phyloP scores from a whole-genome alignment of 2,113 vertebrate genomes.

The Gopherus flavomarginatus region DNA sequence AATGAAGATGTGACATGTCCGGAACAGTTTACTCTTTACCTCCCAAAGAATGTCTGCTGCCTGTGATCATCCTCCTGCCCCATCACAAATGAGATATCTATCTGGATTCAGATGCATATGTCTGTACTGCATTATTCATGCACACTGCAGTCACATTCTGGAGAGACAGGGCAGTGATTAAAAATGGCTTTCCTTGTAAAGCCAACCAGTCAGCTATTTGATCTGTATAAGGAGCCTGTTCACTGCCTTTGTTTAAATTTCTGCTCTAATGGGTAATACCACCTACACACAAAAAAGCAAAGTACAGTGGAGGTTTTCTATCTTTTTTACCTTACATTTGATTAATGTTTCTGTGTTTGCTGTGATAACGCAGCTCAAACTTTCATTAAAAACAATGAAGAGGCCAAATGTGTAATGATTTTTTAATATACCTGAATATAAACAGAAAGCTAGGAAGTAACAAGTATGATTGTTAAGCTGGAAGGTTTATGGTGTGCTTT shows the following conservation, averaged over 20 bases:
- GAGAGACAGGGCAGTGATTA: background rate
- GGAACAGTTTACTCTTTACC: background rate
- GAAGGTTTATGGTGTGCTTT: background rate
- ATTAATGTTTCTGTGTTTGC: slow-evolving; percentile 55
- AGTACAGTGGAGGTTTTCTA: background rate
- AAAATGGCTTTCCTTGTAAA: background rate
- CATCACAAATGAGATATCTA: background rate
- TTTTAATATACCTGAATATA: slow-evolving; percentile 37
- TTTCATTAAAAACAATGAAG: slow-evolving; percentile 49
- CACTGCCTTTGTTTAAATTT: background rate
- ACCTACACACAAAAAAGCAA: background rate
- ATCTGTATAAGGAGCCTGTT: background rate
- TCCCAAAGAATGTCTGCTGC: background rate
- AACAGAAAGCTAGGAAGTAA: slow-evolving; percentile 8
- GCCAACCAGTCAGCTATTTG: background rate
- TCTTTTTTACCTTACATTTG: slow-evolving; percentile 41
- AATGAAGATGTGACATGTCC: background rate
- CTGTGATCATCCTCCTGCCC: background rate
- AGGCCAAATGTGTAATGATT: background rate
- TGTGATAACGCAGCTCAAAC: slow-evolving; percentile 59
- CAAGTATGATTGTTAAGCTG: slow-evolving; percentile 26
- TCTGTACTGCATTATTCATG: background rate
- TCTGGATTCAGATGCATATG: background rate
- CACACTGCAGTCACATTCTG: background rate
- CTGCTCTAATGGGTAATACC: background rate